Conservation (phyloP, 2,113 vertebrate genomes). For the Manacus vitellinus region DNA sequence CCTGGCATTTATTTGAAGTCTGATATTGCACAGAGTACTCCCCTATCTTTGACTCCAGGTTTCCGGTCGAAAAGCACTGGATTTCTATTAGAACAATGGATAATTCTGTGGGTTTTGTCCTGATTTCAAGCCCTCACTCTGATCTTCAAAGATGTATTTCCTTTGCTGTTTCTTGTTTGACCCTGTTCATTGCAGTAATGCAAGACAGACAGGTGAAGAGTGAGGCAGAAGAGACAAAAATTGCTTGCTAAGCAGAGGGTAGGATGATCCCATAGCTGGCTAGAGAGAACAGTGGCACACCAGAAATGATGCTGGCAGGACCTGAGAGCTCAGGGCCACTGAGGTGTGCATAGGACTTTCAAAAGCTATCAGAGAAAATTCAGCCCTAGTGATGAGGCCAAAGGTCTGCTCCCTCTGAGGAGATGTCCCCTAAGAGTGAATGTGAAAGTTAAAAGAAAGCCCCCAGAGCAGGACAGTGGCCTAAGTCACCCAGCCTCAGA, state of each 20-base stretch:
- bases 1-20: conserved; percentile 1
- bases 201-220: neutral
- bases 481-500: neutral
- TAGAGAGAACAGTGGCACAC: neutral
- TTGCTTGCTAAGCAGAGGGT: neutral
- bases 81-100: neutral
- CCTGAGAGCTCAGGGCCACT: neutral
- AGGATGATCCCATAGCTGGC: neutral
- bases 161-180: neutral
- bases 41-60: neutral
- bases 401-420: neutral
- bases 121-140: neutral
- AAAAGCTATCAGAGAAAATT: neutral
- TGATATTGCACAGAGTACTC: neutral
- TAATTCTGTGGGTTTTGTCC: neutral
- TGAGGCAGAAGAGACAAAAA: neutral
- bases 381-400: neutral
- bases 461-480: accelerated
- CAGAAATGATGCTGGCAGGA: neutral
- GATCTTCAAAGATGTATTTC: neutral
- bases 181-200: neutral
- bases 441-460: neutral
- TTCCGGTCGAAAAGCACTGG: neutral
- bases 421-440: neutral
- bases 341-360: neutral